Base-by-base conservation (phyloP, 2,888 invertebrate genomes). In the Nebria salina region DNA sequence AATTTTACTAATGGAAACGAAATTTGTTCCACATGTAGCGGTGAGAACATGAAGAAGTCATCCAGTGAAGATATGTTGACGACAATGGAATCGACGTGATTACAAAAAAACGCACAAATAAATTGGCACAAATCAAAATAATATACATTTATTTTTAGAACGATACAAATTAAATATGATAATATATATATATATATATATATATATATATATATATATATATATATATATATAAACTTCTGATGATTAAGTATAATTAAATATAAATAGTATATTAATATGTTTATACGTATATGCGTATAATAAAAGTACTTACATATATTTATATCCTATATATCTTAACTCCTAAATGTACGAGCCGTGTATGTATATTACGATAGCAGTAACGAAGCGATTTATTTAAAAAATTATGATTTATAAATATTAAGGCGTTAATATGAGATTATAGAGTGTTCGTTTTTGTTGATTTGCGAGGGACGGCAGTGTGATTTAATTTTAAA, bases 21-120 rank as follows among this genome's bases (percentile, higher is more conserved):
- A 34, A 66, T 81, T 26, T 4, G 25, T 75, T 64, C 26, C 9
- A 25, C 20, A 25, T 72, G 64, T 26, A 76, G 81, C 26, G 76
- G 81, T 11, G 15, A 41, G 13, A 73, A 8, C 11, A 65, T 81
- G 25, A 81, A 76, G 65, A 81, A 81, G 72, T 68, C 81, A 6
- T 81, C 81, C 1, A 81, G 81, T 54, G 81, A 81, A 73, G 81
- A 81, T 65, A 81, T 81, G 81, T 65, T 81, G 2, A 25, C 81
- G 41, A 81, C 76, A 42, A 76, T 65, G 72, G 81, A 81, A 11
- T 54, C 34, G 64, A 64, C 13, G 75, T 43, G 54, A 70, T 34
- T 26, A 70, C 1, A 11, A 70, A 70, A 20, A 25, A 70, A 72
- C 72, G 64, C 13, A 78, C 34, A 64, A 54, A 72, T 15, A 75